Conservation (phyloP, 2,888 invertebrate species). For the Tanaodytes sp. region DNA sequence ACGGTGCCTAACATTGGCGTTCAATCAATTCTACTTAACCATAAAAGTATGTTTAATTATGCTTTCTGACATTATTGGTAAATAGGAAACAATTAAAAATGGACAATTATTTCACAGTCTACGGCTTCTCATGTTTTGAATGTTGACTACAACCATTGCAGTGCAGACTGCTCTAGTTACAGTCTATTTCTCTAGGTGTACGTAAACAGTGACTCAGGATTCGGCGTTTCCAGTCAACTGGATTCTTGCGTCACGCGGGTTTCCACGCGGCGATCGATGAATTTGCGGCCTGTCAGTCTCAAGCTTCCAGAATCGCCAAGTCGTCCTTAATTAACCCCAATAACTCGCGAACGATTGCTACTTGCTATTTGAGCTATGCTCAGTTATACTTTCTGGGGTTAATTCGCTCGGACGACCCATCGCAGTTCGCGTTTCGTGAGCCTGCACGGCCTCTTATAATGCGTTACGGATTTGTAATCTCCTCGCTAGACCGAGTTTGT, state of each 20-base stretch:
- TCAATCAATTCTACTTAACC: too few species aligned
- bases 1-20: too few species aligned
- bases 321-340: conserved; percentile 56
- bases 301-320: conserved; percentile 49
- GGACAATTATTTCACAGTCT: too few species aligned
- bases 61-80: too few species aligned
- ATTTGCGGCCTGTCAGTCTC: conserved; percentile 43
- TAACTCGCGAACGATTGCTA: conserved; percentile 53
- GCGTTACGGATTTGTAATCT: conserved; percentile 66
- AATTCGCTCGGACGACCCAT: conserved; percentile 62
- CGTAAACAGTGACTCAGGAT: conserved; percentile 44
- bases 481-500: conserved; percentile 64
- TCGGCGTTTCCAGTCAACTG: conserved; percentile 50
- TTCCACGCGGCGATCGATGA: conserved; percentile 34
- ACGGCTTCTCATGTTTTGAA: too few species aligned
- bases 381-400: conserved; percentile 47
- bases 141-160: too few species aligned
- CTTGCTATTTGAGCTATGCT: conserved; percentile 44
- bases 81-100: too few species aligned
- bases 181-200: too few species aligned
- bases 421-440: conserved; percentile 54
- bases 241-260: conserved; percentile 42
- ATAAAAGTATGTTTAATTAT: too few species aligned
- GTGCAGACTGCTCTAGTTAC: too few species aligned
- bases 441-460: conserved; percentile 57